Percentiles rank a stretch among this genome's conserved stretches.
phyloP scores from a whole-genome alignment of 2,797 vertebrate species.

The Cheirogaleus major region DNA sequence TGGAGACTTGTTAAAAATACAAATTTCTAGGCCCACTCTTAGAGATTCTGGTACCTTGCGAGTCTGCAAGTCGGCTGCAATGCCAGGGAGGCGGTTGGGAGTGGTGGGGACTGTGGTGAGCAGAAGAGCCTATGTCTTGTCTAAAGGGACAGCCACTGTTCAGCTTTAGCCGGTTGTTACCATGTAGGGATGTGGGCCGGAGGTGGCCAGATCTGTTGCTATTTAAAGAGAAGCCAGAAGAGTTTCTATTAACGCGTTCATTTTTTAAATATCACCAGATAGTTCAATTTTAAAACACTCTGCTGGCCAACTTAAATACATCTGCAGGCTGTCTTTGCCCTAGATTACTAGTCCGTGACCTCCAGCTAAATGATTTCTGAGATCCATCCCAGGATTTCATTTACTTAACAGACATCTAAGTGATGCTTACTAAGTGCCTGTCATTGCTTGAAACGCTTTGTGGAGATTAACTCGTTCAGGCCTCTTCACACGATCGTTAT shows the following conservation, averaged over 20 bases:
- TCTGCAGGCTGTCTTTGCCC: background rate
- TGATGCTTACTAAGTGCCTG: background rate
- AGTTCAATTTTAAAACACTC: slow-evolving; percentile 16
- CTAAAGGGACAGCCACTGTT: accelerated
- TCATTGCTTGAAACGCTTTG: background rate
- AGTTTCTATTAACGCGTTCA: background rate
- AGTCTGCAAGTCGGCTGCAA: accelerated
- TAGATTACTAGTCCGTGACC: background rate
- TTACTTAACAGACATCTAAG: background rate
- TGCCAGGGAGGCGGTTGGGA: background rate
- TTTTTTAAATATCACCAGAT: slow-evolving; percentile 15
- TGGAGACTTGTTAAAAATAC: background rate
- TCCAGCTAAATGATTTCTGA: background rate
- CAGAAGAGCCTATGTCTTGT: accelerated
- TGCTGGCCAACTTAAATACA: background rate
- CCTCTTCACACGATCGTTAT: too few species aligned
- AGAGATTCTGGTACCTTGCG: background rate
- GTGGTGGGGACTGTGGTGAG: background rate
- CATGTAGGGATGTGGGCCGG: background rate
- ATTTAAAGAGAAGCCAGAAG: background rate
- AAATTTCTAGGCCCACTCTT: background rate
- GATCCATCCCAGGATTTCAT: background rate
- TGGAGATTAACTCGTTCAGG: background rate
- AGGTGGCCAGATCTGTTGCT: background rate
- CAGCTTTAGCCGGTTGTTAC: background rate